Conservation (phyloP, 2,113 vertebrate genomes). For the Orientallactaga bullata region DNA sequence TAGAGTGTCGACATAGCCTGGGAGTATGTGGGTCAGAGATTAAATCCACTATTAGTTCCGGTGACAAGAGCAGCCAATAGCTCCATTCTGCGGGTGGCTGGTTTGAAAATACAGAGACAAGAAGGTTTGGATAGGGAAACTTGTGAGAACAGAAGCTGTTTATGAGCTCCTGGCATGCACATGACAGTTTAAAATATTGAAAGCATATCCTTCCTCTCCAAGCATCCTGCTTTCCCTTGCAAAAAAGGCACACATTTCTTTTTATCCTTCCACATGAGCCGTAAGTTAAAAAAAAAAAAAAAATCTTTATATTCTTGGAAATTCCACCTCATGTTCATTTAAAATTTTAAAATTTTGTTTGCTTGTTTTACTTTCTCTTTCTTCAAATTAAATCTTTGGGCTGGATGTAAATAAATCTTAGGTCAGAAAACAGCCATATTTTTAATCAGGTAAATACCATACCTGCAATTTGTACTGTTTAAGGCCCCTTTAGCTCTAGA, state of each 20-base stretch:
- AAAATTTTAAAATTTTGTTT: constrained; percentile 37
- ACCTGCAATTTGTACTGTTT: not conserved
- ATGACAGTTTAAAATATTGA: constrained; percentile 11
- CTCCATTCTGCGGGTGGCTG: not conserved
- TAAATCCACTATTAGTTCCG: constrained; percentile 12
- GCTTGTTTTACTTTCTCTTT: constrained; percentile 3
- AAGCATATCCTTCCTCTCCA: not conserved
- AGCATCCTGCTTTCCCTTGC: constrained; percentile 8
- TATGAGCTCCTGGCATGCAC: not conserved
- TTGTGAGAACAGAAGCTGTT: constrained; percentile 15
- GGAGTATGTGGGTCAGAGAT: constrained; percentile 39
- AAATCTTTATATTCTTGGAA: not conserved
- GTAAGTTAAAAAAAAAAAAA: not conserved
- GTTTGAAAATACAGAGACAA: constrained; percentile 25
- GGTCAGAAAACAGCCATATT: constrained; percentile 25
- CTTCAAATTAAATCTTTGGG: constrained; percentile 6
- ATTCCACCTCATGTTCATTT: not conserved
- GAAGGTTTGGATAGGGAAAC: not conserved
- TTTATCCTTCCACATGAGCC: not conserved
- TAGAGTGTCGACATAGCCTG: not conserved
- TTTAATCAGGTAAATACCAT: not conserved
- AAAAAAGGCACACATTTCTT: not conserved
- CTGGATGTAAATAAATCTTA: constrained; percentile 22
- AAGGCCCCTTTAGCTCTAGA: not conserved
- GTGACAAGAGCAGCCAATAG: not conserved